A percentile compares a stretch with the other conserved stretches of the same genome.
phyloP scores from a whole-genome alignment of 2,888 invertebrate species.

The Cenopis cana region DNA sequence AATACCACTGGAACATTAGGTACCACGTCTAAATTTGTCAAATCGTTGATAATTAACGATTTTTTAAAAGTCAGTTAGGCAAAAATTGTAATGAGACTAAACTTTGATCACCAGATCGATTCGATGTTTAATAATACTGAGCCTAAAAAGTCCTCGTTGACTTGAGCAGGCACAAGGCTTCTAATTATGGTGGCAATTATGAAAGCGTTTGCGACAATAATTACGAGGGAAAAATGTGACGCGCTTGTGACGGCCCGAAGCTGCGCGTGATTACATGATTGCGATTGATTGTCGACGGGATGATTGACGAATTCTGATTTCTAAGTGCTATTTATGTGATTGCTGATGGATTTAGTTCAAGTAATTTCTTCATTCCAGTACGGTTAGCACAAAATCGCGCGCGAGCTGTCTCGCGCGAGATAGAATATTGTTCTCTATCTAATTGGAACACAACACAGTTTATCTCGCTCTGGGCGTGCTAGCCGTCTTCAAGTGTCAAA shows the following conservation, averaged over 20 bases:
- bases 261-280: slow-evolving; percentile 62
- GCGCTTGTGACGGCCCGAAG: slow-evolving; percentile 53
- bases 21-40: too few species aligned
- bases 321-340: slow-evolving; percentile 17
- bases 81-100: not conserved
- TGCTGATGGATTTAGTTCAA: slow-evolving; percentile 7
- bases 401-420: too few species aligned
- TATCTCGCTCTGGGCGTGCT: not conserved
- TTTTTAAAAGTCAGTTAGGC: too few species aligned
- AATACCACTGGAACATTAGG: too few species aligned
- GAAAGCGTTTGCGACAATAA: slow-evolving; percentile 44
- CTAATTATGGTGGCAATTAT: slow-evolving; percentile 44
- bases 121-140: not conserved
- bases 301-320: slow-evolving; percentile 35
- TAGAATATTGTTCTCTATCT: not conserved
- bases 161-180: slow-evolving; percentile 20
- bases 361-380: slow-evolving; percentile 1
- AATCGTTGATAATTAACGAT: too few species aligned
- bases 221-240: slow-evolving; percentile 48
- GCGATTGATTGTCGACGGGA: slow-evolving; percentile 61
- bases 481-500: not conserved
- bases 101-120: not conserved
- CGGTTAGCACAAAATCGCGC: not conserved
- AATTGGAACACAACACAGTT: not conserved
- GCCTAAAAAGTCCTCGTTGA: not conserved